phyloP scores from a whole-genome alignment of 2,888 invertebrate genomes.

The Euplexia lucipara region DNA sequence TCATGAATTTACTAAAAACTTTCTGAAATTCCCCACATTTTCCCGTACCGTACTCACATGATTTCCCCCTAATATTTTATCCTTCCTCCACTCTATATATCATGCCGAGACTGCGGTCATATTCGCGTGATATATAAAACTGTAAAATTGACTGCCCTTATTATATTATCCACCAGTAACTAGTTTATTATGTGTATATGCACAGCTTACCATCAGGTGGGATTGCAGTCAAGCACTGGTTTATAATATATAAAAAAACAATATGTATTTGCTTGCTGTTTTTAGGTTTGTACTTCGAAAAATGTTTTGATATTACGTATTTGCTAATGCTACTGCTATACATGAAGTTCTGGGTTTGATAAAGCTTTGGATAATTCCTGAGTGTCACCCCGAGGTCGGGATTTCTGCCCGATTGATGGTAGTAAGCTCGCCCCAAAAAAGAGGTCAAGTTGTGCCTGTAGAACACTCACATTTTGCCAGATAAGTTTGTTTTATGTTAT shows the following conservation, averaged over 20 bases:
- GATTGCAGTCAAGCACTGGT: too few species aligned
- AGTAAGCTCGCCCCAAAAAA: too few species aligned
- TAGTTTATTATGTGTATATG: neutral
- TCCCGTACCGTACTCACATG: neutral
- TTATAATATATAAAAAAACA: too few species aligned
- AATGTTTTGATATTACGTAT: neutral
- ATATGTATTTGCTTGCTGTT: constrained; percentile 1
- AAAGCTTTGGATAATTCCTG: too few species aligned
- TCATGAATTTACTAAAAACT: constrained; percentile 23
- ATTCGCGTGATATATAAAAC: constrained; percentile 51
- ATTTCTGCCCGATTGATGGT: too few species aligned
- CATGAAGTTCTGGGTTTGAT: too few species aligned
- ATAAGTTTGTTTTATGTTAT: too few species aligned
- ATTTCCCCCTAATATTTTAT: constrained; percentile 53
- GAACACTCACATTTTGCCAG: too few species aligned
- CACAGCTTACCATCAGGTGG: too few species aligned
- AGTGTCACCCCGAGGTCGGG: too few species aligned
- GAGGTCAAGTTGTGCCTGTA: too few species aligned
- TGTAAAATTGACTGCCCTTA: constrained; percentile 61
- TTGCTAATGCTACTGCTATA: too few species aligned
- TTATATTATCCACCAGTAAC: constrained; percentile 40
- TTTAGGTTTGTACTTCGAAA: neutral
- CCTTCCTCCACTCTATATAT: constrained; percentile 58
- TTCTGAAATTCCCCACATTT: constrained; percentile 14
- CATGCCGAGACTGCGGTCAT: constrained; percentile 52